Percentiles rank a stretch among this genome's conserved stretches.
Evolutionary conservation across 2,888 invertebrate species (phyloP).

Genomic region (Drosophila percnosoma): DNA sequence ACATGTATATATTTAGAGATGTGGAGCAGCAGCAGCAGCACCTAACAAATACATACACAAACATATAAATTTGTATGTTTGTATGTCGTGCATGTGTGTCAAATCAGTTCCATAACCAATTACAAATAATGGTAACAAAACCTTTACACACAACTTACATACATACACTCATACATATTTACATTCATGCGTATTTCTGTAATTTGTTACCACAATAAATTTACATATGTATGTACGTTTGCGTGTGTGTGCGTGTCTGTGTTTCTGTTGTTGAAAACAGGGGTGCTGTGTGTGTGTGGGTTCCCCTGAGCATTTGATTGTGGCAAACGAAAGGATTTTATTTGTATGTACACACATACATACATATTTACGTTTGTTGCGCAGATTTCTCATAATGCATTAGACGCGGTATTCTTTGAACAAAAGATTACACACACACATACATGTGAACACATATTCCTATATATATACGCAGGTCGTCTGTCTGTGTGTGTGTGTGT

Average conservation of each 20-base stretch:
- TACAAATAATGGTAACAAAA: constrained; percentile 38
- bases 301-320: constrained; percentile 18
- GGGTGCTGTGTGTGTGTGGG: constrained; percentile 27
- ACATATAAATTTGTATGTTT: constrained; percentile 18
- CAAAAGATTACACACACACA: constrained; percentile 8
- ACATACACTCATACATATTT: constrained; percentile 13
- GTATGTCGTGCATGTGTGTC: constrained; percentile 30
- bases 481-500: constrained; percentile 3
- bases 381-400: constrained; percentile 20
- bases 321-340: constrained; percentile 28
- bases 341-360: constrained; percentile 12
- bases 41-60: constrained; percentile 16
- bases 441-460: not conserved
- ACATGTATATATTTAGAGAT: constrained; percentile 11
- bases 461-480: constrained; percentile 9
- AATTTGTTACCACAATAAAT: constrained; percentile 29
- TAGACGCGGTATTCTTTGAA: constrained; percentile 10
- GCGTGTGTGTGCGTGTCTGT: not conserved
- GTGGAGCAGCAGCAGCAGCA: constrained; percentile 27
- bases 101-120: constrained; percentile 30
- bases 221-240: constrained; percentile 24
- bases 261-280: constrained; percentile 21
- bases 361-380: constrained; percentile 28
- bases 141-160: constrained; percentile 9
- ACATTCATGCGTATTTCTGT: constrained; percentile 23